phyloP scores from a whole-genome alignment of 2,888 invertebrate species.

The Diarsia rubi region DNA sequence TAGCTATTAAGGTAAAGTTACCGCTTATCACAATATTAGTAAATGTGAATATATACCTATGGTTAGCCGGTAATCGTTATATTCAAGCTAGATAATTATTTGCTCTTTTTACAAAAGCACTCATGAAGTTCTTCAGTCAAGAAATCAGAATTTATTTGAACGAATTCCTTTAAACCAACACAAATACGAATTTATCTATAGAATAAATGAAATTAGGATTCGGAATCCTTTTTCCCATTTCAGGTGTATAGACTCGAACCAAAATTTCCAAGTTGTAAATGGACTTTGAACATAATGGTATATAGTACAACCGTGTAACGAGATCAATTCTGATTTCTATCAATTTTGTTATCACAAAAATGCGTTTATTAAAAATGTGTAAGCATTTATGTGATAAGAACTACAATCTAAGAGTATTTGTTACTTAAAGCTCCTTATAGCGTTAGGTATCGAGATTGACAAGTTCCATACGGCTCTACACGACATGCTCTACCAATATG shows the following conservation, averaged over 20 bases:
- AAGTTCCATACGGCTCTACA: slow-evolving; percentile 72
- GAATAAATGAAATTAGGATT: slow-evolving; percentile 41
- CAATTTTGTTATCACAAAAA: slow-evolving; percentile 62
- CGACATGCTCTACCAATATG: slow-evolving; percentile 66
- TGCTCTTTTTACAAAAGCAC: slow-evolving; percentile 47
- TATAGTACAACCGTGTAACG: slow-evolving; percentile 26
- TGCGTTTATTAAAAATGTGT: slow-evolving; percentile 60
- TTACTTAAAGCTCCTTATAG: slow-evolving; percentile 64
- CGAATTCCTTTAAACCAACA: slow-evolving; percentile 20
- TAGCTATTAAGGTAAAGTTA: slow-evolving; percentile 59
- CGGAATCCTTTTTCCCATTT: slow-evolving; percentile 25
- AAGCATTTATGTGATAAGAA: slow-evolving; percentile 66
- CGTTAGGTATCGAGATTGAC: slow-evolving; percentile 69
- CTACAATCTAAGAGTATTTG: slow-evolving; percentile 60
- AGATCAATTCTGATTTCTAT: slow-evolving; percentile 57
- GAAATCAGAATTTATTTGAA: slow-evolving; percentile 57
- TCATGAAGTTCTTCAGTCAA: too few relatives aligned
- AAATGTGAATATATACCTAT: slow-evolving; percentile 60
- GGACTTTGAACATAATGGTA: slow-evolving; percentile 3
- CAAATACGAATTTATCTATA: slow-evolving; percentile 53
- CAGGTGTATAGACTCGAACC: slow-evolving; percentile 26
- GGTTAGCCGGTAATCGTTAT: slow-evolving; percentile 62
- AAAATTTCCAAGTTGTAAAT: slow-evolving; percentile 3
- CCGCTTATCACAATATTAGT: slow-evolving; percentile 56
- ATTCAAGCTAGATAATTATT: slow-evolving; percentile 64